Evolutionary conservation across 2,797 vertebrate species (phyloP), one percentile per base, ranked within the genome.

Genomic region (Holocentrus rufus): DNA sequence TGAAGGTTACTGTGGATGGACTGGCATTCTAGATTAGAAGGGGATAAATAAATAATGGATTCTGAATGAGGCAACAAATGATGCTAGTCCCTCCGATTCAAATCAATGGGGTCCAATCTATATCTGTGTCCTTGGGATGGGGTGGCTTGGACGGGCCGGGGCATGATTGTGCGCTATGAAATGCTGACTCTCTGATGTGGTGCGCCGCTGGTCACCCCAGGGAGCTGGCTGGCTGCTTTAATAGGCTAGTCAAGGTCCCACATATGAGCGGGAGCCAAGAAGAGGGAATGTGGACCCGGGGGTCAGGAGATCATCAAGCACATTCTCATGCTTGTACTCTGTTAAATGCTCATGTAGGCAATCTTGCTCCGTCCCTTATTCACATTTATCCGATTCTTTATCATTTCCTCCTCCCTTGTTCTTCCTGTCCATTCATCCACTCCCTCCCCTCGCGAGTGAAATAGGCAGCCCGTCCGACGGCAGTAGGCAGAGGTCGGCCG

Each of bases 1-100:
- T 84, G 83, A 90, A 88, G 90, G 88, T 88, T 87, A 87, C 74
- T 11, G 70, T 50, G 81, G 76, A 83, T 69, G 84, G 70, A 81
- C 71, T 31, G 74, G 80, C 77, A 69, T 80, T 69, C 65, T 64
- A 70, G 81, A 90, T 90, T 82, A 90, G 80, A 77, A 17, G 68
- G 20, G 72, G 71, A 88, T 90, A 87, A 91, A 91, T 90, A 91
- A 91, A 86, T 90, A 89, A 91, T 89, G 79, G 81, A 72, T 63
- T 83, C 61, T n/a, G 81, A 91, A 89, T 84, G 72, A 89, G 84
- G 75, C 77, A 73, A 87, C 86, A 88, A 84, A 83, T 88, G 77
- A 83, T 74, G 78, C 79, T 74, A 31, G 81, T 79, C 74, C 57
- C 30, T 66, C 77, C 72, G 76, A 80, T 86, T 83, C 76, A 74